Percentiles rank a stretch among this genome's conserved stretches.
Conservation (phyloP, 2,888 invertebrate genomes). For the Hirtodrosophila confusa region DNA sequence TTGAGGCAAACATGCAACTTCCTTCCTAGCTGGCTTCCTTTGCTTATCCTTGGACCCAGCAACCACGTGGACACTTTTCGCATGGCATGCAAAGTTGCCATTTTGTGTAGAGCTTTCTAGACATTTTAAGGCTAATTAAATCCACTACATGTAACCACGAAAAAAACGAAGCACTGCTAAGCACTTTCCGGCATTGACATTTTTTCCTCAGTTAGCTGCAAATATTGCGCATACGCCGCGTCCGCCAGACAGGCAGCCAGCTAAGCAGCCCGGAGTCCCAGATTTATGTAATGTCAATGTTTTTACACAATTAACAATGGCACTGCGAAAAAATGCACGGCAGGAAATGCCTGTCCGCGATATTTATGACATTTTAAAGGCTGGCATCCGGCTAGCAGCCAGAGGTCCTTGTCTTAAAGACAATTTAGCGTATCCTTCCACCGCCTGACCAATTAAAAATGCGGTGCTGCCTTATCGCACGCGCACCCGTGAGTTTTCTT, state of each 20-base stretch:
- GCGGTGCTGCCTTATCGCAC: constrained; percentile 72
- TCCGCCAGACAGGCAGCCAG: constrained; percentile 27
- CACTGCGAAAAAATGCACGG: constrained; percentile 20
- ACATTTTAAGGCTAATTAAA: constrained; percentile 74
- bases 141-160: constrained; percentile 53
- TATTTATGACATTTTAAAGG: constrained; percentile 74
- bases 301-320: constrained; percentile 55
- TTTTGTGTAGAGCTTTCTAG: constrained; percentile 37
- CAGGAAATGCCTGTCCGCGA: constrained; percentile 57
- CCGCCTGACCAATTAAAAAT: constrained; percentile 70
- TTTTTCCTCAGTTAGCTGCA: constrained; percentile 46
- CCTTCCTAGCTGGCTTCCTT: constrained; percentile 54
- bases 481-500: constrained; percentile 66
- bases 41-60: constrained; percentile 57
- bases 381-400: constrained; percentile 34
- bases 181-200: constrained; percentile 77
- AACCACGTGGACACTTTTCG: constrained; percentile 35
- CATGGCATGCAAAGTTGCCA: constrained; percentile 65
- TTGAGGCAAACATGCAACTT: constrained; percentile 75
- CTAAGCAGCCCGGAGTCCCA: constrained; percentile 21
- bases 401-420: constrained; percentile 36
- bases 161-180: constrained; percentile 60
- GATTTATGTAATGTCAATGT: constrained; percentile 54
- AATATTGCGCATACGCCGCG: constrained; percentile 72
- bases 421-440: constrained; percentile 5